These are phyloP conservation scores for Drosophila hydei DNA, from an alignment of 1,140 invertebrate species.

Conservation along the genomic window DNA sequence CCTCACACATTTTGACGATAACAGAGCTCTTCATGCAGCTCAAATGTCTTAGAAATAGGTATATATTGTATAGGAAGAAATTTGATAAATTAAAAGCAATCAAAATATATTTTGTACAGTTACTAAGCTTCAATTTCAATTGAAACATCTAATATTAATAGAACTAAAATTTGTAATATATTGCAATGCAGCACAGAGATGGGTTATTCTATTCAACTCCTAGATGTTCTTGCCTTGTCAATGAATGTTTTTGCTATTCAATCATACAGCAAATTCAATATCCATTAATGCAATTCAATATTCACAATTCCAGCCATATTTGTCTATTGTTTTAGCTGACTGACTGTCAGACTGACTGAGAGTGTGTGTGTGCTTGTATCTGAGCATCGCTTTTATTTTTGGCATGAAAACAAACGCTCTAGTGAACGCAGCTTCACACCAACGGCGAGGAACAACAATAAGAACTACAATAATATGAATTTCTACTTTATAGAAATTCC, in stretches of 20 bases:
- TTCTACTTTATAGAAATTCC: conserved; percentile 65
- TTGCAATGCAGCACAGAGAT: too few relatives aligned
- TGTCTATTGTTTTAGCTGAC: conserved; percentile 51
- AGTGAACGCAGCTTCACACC: conserved; percentile 12
- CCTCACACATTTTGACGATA: conserved; percentile 19
- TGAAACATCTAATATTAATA: too few relatives aligned
- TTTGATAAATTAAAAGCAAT: too few relatives aligned
- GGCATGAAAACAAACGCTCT: conserved; percentile 56
- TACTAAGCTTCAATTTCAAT: too few relatives aligned
- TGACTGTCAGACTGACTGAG: background rate
- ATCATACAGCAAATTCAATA: conserved; percentile 31
- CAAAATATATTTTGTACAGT: too few relatives aligned
- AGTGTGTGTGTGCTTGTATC: conserved; percentile 15
- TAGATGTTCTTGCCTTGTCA: background rate
- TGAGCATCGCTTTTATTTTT: conserved; percentile 61
- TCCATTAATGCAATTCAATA: conserved; percentile 63
- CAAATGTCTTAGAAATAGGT: too few relatives aligned
- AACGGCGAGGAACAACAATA: conserved; percentile 24
- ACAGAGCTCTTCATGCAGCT: background rate
- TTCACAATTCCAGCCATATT: conserved; percentile 56
- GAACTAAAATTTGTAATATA: too few relatives aligned
- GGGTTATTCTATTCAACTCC: background rate
- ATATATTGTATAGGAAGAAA: too few relatives aligned
- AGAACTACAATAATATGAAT: conserved; percentile 29
- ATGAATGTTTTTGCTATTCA: conserved; percentile 3